A percentile compares a stretch with the other conserved stretches of the same genome.
Evolutionary conservation across 2,113 vertebrate genomes (phyloP).

Genomic region (Isurus oxyrinchus): DNA sequence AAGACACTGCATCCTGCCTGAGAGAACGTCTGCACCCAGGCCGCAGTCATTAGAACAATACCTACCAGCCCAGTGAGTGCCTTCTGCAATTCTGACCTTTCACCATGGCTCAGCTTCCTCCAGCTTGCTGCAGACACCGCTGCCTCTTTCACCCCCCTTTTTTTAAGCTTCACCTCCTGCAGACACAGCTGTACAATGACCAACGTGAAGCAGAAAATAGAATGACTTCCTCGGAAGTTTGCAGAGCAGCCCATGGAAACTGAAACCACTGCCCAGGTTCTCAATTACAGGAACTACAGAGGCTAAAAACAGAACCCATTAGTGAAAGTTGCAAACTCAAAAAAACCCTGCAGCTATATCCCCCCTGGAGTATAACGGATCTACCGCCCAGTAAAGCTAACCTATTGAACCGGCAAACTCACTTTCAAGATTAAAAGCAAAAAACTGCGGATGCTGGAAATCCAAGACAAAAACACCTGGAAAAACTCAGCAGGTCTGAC

Average conservation of each 20-base stretch:
- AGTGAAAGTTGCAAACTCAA: neutral
- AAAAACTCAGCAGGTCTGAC: too few relatives aligned
- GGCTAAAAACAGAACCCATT: neutral
- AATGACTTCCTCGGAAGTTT: neutral
- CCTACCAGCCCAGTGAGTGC: neutral
- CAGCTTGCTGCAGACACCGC: neutral
- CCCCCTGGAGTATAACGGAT: neutral
- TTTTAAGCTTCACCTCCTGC: neutral
- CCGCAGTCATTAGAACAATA: neutral
- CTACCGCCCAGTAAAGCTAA: neutral
- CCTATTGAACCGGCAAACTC: neutral
- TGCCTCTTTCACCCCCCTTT: neutral
- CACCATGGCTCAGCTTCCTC: neutral
- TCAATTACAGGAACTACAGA: neutral
- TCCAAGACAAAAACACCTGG: too few relatives aligned
- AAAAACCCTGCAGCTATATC: neutral
- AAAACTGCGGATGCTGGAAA: too few relatives aligned
- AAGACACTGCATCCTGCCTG: neutral
- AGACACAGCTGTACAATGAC: neutral
- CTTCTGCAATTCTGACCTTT: neutral
- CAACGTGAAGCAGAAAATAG: neutral
- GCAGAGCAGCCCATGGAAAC: neutral
- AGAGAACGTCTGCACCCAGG: neutral
- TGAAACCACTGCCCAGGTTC: too few relatives aligned
- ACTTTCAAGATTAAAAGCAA: too few relatives aligned